These are phyloP conservation scores for Aegypius monachus DNA, from an alignment of 2,113 vertebrate genomes.

Conservation along the genomic window DNA sequence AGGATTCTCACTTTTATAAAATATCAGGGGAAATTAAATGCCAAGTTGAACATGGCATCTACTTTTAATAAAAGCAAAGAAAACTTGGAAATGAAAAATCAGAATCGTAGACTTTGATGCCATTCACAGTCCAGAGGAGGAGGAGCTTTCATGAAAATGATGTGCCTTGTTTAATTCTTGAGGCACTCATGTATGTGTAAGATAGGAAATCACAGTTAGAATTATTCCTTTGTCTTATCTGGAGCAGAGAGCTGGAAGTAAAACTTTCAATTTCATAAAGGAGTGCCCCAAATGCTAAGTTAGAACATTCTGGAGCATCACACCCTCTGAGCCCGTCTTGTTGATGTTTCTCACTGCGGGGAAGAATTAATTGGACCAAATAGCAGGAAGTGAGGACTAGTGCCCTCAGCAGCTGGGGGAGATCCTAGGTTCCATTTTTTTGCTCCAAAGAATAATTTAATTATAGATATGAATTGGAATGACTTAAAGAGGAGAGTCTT, in stretches of 20 bases:
- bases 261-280: background rate
- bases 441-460: background rate
- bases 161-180: background rate
- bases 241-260: background rate
- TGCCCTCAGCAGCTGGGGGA: background rate
- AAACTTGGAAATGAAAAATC: background rate
- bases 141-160: background rate
- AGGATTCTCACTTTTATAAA: background rate
- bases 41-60: background rate
- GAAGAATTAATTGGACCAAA: background rate
- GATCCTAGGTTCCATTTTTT: background rate
- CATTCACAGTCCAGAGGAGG: background rate
- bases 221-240: background rate
- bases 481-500: background rate
- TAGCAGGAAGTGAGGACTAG: background rate
- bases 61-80: background rate
- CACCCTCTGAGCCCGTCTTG: background rate
- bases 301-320: background rate
- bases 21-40: background rate
- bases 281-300: background rate
- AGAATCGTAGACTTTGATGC: background rate
- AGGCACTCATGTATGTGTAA: background rate
- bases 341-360: background rate
- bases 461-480: background rate
- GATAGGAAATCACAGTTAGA: background rate